These are phyloP conservation scores for Leucophenga varia DNA, from an alignment of 1,140 invertebrate species.

Conservation along the genomic window DNA sequence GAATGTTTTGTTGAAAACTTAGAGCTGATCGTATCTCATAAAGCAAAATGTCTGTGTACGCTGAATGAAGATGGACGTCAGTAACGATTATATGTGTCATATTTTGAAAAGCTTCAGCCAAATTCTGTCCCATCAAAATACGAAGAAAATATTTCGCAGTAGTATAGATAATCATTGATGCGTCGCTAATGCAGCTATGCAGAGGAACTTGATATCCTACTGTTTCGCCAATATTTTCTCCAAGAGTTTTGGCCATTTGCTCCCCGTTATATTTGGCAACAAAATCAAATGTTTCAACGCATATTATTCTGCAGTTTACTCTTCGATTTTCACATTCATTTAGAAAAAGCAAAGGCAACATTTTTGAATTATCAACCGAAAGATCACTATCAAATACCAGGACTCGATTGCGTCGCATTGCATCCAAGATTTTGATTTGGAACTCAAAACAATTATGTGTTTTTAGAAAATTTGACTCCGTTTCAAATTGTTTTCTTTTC, in stretches of 20 bases:
- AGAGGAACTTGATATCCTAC: constrained; percentile 92
- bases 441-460: constrained; percentile 1
- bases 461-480: constrained; percentile 8
- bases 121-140: constrained; percentile 21
- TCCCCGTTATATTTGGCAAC: constrained; percentile 36
- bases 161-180: constrained; percentile 33
- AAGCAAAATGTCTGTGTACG: constrained; percentile 88
- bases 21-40: constrained; percentile 79
- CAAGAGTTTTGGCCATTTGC: constrained; percentile 72
- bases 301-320: constrained; percentile 26
- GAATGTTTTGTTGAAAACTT: constrained; percentile 69
- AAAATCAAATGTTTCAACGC: constrained; percentile 30
- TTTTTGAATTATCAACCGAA: constrained; percentile 29
- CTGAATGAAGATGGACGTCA: constrained; percentile 91
- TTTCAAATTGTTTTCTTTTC: constrained; percentile 12
- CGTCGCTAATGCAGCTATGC: constrained; percentile 57
- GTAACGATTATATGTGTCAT: constrained; percentile 88
- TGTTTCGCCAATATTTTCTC: constrained; percentile 82
- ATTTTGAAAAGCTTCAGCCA: constrained; percentile 55
- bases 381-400: constrained; percentile 28
- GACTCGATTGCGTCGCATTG: constrained; percentile 22
- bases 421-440: constrained; percentile 13
- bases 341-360: constrained; percentile 29
- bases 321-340: constrained; percentile 23
- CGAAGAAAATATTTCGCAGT: constrained; percentile 37